Evolutionary conservation across 2,797 vertebrate genomes (phyloP).

Genomic region (Sebastes taczanowskii): DNA sequence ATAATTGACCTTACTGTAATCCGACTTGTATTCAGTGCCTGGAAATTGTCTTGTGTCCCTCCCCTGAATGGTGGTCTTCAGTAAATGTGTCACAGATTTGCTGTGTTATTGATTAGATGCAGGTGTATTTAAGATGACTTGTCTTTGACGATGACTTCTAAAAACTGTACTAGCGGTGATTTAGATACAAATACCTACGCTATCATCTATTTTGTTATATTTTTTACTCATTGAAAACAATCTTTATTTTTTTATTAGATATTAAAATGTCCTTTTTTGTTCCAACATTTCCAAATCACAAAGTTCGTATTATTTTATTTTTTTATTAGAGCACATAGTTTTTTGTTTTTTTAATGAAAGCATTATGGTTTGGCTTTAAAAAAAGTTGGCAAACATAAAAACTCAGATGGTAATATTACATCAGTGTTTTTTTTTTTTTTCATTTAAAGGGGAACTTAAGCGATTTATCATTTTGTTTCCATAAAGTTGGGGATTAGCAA

Average conservation of each 20-base stretch:
- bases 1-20: not conserved
- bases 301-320: too few relatives aligned
- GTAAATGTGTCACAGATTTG: not conserved
- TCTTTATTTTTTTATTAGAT: not conserved
- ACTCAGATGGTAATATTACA: not conserved
- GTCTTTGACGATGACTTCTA: not conserved
- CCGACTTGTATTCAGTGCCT: not conserved
- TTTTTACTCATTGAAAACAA: not conserved
- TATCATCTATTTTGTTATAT: not conserved
- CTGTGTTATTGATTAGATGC: not conserved
- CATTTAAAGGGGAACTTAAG: not conserved
- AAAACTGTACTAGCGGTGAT: not conserved
- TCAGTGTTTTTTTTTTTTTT: not conserved
- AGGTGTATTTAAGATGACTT: not conserved
- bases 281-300: not conserved
- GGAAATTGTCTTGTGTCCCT: not conserved
- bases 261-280: not conserved
- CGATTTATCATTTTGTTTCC: not conserved
- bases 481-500: not conserved
- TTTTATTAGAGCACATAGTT: not conserved
- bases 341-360: not conserved
- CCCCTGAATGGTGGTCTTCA: not conserved
- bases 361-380: not conserved
- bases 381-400: not conserved
- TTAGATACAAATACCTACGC: not conserved